Percentiles rank a stretch among this genome's conserved stretches.
These are phyloP conservation scores for Pionites leucogaster DNA, from an alignment of 2,113 vertebrate species.

Conservation along the genomic window DNA sequence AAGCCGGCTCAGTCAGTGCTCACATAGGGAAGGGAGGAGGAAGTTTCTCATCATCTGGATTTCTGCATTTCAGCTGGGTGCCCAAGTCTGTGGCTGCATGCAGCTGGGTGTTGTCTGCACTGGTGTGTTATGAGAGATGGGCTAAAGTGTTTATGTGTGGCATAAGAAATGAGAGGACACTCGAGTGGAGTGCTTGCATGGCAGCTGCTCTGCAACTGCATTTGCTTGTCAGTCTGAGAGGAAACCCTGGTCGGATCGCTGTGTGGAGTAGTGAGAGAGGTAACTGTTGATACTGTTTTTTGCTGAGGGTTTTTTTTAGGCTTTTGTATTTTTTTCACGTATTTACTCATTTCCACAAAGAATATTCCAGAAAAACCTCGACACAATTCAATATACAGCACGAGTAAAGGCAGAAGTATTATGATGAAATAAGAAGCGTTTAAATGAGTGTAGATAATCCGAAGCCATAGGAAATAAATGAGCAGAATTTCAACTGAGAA, in stretches of 20 bases:
- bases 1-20: neutral
- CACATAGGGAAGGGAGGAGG: neutral
- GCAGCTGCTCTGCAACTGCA: neutral
- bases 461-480: neutral
- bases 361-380: neutral
- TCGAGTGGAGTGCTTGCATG: rapidly evolving
- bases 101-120: neutral
- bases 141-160: neutral
- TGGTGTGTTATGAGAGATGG: neutral
- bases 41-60: neutral
- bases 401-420: neutral
- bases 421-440: neutral
- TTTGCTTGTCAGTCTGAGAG: neutral
- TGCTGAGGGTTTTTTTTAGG: neutral
- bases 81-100: neutral
- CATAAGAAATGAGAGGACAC: neutral
- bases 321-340: neutral
- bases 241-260: neutral
- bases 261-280: neutral
- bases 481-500: neutral
- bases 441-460: neutral
- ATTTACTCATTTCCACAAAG: neutral
- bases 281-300: neutral
- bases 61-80: neutral
- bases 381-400: neutral